A percentile compares a stretch with the other conserved stretches of the same genome.
Evolutionary conservation across 2,888 invertebrate species (phyloP).

Genomic region (Allolobophora icterica): DNA sequence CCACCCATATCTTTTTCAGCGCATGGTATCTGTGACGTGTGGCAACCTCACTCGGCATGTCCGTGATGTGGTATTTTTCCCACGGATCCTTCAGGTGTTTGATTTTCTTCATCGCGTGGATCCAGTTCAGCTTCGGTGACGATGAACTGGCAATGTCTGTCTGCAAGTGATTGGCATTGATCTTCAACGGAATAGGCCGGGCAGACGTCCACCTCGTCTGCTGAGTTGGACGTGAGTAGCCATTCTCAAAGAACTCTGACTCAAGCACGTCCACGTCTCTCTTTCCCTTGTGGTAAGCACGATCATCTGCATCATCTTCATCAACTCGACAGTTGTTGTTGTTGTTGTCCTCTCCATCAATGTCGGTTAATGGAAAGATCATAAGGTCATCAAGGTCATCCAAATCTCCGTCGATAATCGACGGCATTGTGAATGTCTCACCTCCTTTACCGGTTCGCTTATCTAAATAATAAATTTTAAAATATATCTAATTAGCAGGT

Average conservation of each 20-base stretch:
- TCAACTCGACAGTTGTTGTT: constrained; percentile 31
- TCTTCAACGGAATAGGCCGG: constrained; percentile 23
- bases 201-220: constrained; percentile 28
- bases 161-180: constrained; percentile 20
- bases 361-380: constrained; percentile 46
- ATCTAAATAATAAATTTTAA: not conserved
- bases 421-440: constrained; percentile 32
- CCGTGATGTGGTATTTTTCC: constrained; percentile 67
- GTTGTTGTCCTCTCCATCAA: constrained; percentile 42
- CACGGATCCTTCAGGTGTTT: constrained; percentile 66
- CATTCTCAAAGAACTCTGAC: not conserved
- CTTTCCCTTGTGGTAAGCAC: constrained; percentile 6
- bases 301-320: not conserved
- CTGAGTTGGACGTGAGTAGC: not conserved
- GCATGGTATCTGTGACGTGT: constrained; percentile 69
- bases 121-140: constrained; percentile 45
- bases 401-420: constrained; percentile 30
- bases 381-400: constrained; percentile 45
- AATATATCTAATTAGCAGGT: not conserved
- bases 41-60: constrained; percentile 65
- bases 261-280: not conserved
- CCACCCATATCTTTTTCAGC: constrained; percentile 67
- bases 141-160: constrained; percentile 3
- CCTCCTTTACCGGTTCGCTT: not conserved
- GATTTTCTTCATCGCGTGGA: constrained; percentile 44